Base-by-base conservation (phyloP, 2,797 vertebrate species). In the Sparidentex hasta region DNA sequence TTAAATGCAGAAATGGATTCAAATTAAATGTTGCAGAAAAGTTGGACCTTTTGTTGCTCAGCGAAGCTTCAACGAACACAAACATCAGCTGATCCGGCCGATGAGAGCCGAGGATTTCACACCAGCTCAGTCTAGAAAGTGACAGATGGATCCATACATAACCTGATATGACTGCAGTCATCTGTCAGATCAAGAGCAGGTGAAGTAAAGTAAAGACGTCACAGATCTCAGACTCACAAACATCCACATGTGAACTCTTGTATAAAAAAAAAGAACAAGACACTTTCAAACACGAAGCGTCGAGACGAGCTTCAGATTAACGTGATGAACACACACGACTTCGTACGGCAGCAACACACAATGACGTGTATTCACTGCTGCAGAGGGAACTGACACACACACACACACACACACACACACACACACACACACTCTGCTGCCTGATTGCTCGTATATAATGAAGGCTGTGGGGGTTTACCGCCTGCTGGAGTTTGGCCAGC, bases 401-500 rank as follows among this genome's bases (percentile, higher is more conserved):
- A 27, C 27, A 48, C 23, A 48, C 62, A 29, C 61, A 46, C 14
- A 47, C 62, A 65, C 44, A 47, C 44, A 64, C 57, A 33, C 25
- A 27, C 61, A 25, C 55, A 61, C 58, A 48, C 65, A 55, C 50
- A 64, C 65, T 55, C 50, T 33, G 59, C 75, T 78, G 75, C 43
- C 67, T 83, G 64, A 68, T 63, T 81, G 82, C 76, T 52, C 67
- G 62, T 74, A 20, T 58, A 61, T 81, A 78, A 86, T 71, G 62
- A 79, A 66, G 71, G 54, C 74, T 78, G 55, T 73, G 69, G 79
- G 85, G 71, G 48, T 82, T 90, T 76, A 84, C 78, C 5, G 33
- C 59, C 63, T 78, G 83, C 73, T 85, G 81, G 62, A 82, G 78
- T 71, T 75, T 9, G 11, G 23, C 75, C 86, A 84, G 83, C 70